Evolutionary conservation across 2,113 vertebrate species (phyloP).

Genomic region (Rattus norvegicus): DNA sequence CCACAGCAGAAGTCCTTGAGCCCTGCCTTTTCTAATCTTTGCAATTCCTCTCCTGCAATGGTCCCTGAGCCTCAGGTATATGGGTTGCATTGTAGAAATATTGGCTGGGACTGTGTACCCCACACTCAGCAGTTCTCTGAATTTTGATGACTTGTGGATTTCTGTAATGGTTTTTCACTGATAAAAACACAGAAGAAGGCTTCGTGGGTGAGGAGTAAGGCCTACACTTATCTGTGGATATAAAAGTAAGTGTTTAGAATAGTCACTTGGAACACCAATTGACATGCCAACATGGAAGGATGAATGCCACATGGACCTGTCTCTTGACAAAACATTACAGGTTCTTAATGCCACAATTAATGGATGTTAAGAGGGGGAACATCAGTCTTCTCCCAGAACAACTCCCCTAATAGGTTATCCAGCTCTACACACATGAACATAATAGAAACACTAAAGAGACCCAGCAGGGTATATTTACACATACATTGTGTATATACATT

Average conservation of each 20-base stretch:
- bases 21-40: neutral
- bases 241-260: neutral
- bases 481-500: neutral
- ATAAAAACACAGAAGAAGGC: neutral
- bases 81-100: too few species aligned
- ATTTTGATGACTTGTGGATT: neutral
- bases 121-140: neutral
- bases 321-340: neutral
- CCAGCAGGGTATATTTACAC: neutral
- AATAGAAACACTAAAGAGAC: neutral
- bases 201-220: neutral
- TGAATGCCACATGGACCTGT: neutral
- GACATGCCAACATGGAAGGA: neutral
- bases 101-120: neutral
- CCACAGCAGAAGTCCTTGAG: neutral
- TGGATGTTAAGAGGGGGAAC: neutral
- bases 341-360: neutral
- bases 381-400: neutral
- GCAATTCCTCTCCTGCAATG: neutral
- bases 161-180: neutral
- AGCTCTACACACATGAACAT: neutral
- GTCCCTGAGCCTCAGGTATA: neutral
- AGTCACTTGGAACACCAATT: neutral
- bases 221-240: neutral
- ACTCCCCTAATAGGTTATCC: neutral